Evolutionary conservation across 2,797 vertebrate genomes (phyloP).

Genomic region (Trematomus bernacchii): DNA sequence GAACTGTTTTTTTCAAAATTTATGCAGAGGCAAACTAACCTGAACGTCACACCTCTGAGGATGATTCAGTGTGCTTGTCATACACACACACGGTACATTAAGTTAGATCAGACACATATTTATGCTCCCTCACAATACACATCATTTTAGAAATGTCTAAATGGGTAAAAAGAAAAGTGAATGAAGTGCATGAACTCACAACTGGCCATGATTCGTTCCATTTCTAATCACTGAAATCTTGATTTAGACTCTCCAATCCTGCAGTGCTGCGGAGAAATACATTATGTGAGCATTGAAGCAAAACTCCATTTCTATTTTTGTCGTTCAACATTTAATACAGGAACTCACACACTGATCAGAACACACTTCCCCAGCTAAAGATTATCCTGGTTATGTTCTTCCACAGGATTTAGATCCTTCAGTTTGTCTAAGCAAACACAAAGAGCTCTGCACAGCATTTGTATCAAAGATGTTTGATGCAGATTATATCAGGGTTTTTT

Average conservation of each 20-base stretch:
- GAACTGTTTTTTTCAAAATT: constrained; percentile 3
- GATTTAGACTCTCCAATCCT: constrained; percentile 34
- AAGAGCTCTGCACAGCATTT: constrained; percentile 9
- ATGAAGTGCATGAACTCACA: constrained; percentile 27
- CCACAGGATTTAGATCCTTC: constrained; percentile 34
- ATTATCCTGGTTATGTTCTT: constrained; percentile 37
- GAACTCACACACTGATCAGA: constrained; percentile 46
- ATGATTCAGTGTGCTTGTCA: constrained; percentile 31
- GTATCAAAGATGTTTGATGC: constrained; percentile 25
- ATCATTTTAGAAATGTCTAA: constrained; percentile 26
- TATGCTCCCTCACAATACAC: constrained; percentile 31
- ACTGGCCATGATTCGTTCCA: neutral
- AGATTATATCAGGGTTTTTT: constrained; percentile 25
- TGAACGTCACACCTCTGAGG: constrained; percentile 29
- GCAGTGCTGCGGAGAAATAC: constrained; percentile 49
- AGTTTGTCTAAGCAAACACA: constrained; percentile 38
- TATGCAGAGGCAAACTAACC: constrained; percentile 5
- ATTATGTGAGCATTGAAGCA: constrained; percentile 60
- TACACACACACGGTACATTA: constrained; percentile 3
- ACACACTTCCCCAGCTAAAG: constrained; percentile 14
- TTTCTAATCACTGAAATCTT: constrained; percentile 52
- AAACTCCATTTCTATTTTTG: constrained; percentile 62
- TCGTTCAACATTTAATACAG: constrained; percentile 48
- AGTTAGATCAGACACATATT: constrained; percentile 30
- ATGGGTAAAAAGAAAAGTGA: constrained; percentile 19